phyloP scores from a whole-genome alignment of 2,113 vertebrate species.

The Struthio camelus region DNA sequence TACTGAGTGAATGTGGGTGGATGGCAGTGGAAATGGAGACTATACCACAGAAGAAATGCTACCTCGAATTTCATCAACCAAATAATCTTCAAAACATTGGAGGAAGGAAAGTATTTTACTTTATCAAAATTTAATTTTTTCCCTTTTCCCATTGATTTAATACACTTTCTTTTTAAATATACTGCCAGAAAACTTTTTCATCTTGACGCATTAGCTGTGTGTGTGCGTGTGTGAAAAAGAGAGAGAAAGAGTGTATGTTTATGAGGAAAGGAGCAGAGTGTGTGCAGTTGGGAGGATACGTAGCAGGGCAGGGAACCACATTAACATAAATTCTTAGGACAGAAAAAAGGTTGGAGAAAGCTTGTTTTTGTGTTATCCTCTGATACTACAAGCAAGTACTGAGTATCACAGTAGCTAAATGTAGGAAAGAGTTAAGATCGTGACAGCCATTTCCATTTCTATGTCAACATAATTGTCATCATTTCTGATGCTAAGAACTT shows the following conservation, averaged over 20 bases:
- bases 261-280: neutral
- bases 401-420: neutral
- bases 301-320: neutral
- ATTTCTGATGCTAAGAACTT: neutral
- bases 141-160: neutral
- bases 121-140: neutral
- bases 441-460: neutral
- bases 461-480: neutral
- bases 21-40: neutral
- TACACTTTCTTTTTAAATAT: neutral
- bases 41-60: neutral
- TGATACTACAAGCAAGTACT: neutral
- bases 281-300: neutral
- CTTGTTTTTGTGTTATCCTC: neutral
- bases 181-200: neutral
- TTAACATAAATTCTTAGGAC: neutral
- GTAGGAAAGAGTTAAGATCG: neutral
- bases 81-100: neutral
- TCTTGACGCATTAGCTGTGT: neutral
- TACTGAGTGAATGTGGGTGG: neutral
- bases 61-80: neutral
- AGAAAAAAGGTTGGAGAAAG: neutral
- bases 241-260: neutral
- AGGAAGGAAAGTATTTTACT: neutral
- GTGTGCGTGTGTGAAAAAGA: neutral